Conservation (phyloP, 1,140 invertebrate species). For the Bathynomus jamesi region DNA sequence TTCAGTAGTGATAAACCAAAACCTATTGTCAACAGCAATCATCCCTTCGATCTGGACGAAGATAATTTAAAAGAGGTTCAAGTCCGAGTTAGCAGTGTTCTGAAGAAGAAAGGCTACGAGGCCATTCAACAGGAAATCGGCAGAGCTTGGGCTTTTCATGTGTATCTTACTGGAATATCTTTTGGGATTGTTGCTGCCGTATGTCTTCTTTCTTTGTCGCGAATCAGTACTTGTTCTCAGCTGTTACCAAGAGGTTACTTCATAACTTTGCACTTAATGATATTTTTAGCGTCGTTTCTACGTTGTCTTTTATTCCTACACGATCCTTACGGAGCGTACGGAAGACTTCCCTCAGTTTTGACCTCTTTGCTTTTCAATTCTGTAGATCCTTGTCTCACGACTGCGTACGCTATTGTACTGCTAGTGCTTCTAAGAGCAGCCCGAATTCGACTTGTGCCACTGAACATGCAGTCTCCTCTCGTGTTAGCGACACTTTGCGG, state of each 20-base stretch:
- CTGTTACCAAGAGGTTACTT: constrained; percentile 5
- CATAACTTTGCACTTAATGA: constrained; percentile 6
- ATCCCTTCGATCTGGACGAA: neutral
- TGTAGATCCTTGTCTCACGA: constrained; percentile 7
- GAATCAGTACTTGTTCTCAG: constrained; percentile 9
- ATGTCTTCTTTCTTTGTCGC: neutral
- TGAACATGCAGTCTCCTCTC: constrained; percentile 13
- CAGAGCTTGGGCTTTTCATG: constrained; percentile 4
- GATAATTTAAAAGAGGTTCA: constrained; percentile 3
- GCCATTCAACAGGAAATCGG: neutral
- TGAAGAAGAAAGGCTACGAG: neutral
- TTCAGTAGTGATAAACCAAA: neutral
- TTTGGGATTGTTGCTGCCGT: neutral
- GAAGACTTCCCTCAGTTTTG: constrained; percentile 2
- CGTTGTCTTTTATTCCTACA: constrained; percentile 4
- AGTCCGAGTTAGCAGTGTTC: neutral
- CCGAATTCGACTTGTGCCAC: neutral
- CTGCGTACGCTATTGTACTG: constrained; percentile 2
- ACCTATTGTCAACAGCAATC: neutral
- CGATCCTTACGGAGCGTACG: constrained; percentile 13
- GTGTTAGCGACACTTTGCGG: constrained; percentile 3
- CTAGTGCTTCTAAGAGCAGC: constrained; percentile 7
- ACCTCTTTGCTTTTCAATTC: constrained; percentile 7
- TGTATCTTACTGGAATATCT: constrained; percentile 2
- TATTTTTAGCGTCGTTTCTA: constrained; percentile 4